phyloP scores from a whole-genome alignment of 2,797 vertebrate genomes.

The Netta rufina region DNA sequence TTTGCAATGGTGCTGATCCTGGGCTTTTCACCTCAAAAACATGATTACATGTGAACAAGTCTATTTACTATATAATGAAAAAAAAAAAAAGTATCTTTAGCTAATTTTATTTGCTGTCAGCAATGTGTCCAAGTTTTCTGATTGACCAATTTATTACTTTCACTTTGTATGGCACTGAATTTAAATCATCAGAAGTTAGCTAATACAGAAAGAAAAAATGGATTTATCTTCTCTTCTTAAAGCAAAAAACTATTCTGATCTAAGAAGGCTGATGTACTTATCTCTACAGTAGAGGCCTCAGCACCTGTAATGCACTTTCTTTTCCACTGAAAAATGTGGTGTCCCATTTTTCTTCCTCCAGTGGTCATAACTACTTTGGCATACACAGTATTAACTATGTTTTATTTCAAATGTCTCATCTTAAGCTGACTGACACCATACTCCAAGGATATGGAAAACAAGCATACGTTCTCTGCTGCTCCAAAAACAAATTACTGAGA shows the following conservation, averaged over 20 bases:
- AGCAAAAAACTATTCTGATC: not conserved
- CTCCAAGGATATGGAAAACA: not conserved
- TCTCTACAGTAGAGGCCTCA: not conserved
- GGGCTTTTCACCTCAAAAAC: not conserved
- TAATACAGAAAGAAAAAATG: not conserved
- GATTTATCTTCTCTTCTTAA: slow-evolving; percentile 6
- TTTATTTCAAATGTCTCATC: slow-evolving; percentile 34
- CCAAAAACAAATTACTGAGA: not conserved
- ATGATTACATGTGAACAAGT: not conserved
- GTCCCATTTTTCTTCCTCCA: slow-evolving; percentile 52
- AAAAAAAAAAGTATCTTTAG: not conserved
- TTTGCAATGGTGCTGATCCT: not conserved
- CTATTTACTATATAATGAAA: not conserved
- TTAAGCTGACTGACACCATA: not conserved
- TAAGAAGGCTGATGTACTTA: slow-evolving; percentile 44
- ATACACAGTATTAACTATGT: not conserved
- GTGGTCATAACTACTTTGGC: not conserved
- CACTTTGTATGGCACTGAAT: not conserved
- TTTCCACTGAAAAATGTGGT: slow-evolving; percentile 28
- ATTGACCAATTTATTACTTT: not conserved
- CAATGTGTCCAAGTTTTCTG: not conserved
- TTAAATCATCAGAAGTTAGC: slow-evolving; percentile 4
- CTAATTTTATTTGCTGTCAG: not conserved
- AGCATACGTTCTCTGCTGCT: not conserved
- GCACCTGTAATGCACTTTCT: not conserved